phyloP scores from a whole-genome alignment of 2,888 invertebrate genomes.

The Ligdia adustata region DNA sequence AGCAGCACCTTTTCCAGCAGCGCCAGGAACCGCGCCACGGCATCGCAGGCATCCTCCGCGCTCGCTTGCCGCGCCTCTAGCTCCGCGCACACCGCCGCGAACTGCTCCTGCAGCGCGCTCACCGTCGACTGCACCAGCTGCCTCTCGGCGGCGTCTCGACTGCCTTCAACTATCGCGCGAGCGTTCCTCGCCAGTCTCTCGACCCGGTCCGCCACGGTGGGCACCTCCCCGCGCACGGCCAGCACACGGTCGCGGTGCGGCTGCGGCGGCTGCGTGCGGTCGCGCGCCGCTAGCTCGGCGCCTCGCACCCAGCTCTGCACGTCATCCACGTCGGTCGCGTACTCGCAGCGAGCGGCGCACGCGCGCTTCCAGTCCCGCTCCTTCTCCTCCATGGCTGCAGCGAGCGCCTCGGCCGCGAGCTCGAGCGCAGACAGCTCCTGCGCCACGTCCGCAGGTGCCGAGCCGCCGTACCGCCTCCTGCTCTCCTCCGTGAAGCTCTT shows the following conservation, averaged over 20 bases:
- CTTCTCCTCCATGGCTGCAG: constrained; percentile 93
- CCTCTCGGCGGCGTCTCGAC: constrained; percentile 90
- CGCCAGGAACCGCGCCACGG: constrained; percentile 93
- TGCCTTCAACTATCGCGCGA: constrained; percentile 90
- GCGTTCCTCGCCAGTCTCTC: constrained; percentile 92
- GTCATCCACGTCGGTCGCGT: constrained; percentile 90
- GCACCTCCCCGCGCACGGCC: constrained; percentile 90
- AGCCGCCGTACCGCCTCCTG: constrained; percentile 85
- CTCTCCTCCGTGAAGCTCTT: constrained; percentile 84
- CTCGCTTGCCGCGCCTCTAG: constrained; percentile 93
- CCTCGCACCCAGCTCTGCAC: constrained; percentile 93
- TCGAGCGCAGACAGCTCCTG: constrained; percentile 93
- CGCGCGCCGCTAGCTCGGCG: constrained; percentile 92
- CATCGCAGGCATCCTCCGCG: constrained; percentile 94
- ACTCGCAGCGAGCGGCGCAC: constrained; percentile 91
- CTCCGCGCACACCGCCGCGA: constrained; percentile 90
- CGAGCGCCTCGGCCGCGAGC: constrained; percentile 90
- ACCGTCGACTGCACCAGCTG: constrained; percentile 90
- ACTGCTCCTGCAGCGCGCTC: constrained; percentile 89
- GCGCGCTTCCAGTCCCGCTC: constrained; percentile 94
- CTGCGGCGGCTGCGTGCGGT: constrained; percentile 90
- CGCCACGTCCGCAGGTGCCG: constrained; percentile 90
- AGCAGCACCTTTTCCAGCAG: constrained; percentile 91
- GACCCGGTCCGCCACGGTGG: constrained; percentile 88
- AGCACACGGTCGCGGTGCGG: constrained; percentile 90